Base-by-base conservation (phyloP, 2,888 invertebrate species). In the Trypoxylon attenuatum region DNA sequence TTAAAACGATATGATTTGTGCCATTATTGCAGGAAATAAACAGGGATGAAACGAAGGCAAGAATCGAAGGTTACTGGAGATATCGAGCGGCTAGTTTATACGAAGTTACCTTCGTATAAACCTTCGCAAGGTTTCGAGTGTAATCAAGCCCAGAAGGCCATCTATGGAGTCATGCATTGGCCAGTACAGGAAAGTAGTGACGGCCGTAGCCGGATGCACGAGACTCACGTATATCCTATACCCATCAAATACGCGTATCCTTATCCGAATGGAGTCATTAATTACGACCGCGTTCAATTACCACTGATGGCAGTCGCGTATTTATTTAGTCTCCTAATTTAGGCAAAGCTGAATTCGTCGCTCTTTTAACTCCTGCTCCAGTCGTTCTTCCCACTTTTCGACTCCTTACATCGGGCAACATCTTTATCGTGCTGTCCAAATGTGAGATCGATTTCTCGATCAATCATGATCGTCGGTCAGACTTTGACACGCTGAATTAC, bases 231-330 rank as follows among this genome's bases (percentile, higher is more conserved):
- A 10, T 33, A 56, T 46, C 45, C 19, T 33, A 61, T 39, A 49
- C 39, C 51, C 60, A 68, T 68, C 49, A 50, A 49, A 33, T 49
- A 19, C 43, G 33, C 33, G 49, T 52, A 66, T 56, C 63, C 51
- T 53, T 59, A 55, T 58, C 46, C 21, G 47, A 57, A 54, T 56
- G 50, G 53, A 50, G 49, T 58, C 63, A 55, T 67, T 63, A 63
- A 38, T 18, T 53, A 21, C 46, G 50, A 41, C 18, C 42, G n/a
- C 22, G 22, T 16, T 57, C 49, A 42, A 50, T 51, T 45, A 29
- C 39, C 18, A 39, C 19, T 25, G n/a, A 18, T 19, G 25, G 25
- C 23, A 47, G 16, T 18, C 41, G 41, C 19, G 16, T 41, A 15
- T 19, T 41, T 16, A 41, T 41, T 19, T 41, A 3, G 41, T 10